Evolutionary conservation across 2,113 vertebrate genomes (phyloP).

Genomic region (Hippolais icterina): DNA sequence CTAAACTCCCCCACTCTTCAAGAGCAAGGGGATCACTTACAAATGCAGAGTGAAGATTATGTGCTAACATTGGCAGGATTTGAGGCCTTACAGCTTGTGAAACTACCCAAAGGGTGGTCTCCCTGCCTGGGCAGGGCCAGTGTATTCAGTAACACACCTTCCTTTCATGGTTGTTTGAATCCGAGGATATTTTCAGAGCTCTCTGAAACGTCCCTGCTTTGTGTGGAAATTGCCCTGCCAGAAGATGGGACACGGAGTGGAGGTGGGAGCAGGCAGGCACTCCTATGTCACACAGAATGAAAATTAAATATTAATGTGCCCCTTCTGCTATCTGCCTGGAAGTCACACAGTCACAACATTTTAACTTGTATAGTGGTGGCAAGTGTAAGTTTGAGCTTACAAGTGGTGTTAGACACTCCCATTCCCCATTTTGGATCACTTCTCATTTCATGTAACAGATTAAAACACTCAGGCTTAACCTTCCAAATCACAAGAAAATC

Average conservation of each 20-base stretch:
- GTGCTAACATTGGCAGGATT: neutral
- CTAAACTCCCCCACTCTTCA: neutral
- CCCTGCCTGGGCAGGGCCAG: neutral
- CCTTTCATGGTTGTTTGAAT: neutral
- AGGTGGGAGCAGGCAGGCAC: rapidly evolving
- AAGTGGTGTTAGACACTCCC: neutral
- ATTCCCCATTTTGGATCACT: neutral
- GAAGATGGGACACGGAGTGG: rapidly evolving
- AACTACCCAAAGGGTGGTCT: neutral
- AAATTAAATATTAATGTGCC: neutral
- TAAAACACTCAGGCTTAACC: neutral
- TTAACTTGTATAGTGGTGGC: neutral
- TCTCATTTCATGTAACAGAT: neutral
- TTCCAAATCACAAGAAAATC: neutral
- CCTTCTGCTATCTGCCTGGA: neutral
- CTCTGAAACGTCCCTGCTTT: neutral
- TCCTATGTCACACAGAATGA: neutral
- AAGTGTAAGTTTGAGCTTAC: neutral
- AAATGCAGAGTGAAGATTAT: neutral
- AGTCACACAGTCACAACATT: neutral
- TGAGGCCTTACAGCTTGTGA: neutral
- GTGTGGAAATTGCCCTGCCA: neutral
- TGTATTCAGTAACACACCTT: neutral
- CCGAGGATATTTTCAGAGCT: neutral
- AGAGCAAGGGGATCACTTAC: neutral